Evolutionary conservation across 2,888 invertebrate genomes (phyloP), one percentile per base, ranked within the genome.

Genomic region (Diarsia rubi): DNA sequence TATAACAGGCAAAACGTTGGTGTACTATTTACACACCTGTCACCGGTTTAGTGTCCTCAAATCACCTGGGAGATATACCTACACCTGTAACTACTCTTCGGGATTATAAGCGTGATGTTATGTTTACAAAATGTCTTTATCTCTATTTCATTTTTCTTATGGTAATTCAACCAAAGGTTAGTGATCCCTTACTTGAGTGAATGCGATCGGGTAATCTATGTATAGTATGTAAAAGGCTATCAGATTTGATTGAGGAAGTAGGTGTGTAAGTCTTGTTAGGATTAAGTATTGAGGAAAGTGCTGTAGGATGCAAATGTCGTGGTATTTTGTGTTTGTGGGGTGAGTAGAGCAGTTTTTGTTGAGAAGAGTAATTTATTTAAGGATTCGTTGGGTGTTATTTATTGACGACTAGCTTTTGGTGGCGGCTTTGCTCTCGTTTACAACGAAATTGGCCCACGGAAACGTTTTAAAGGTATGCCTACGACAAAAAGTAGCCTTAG

Each of bases 231-330:
- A 67, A 67, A 69, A 72, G 31, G 66, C 72, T 52, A 74, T 70
- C 60, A 60, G 54, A 68, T 80, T 83, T 83, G 80, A 83, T 82
- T 73, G 82, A 83, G 80, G 60, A 73, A 83, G 42, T 69, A 47
- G 72, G 24, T 82, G 57, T 57, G 42, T 70, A 64, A 74, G 47
- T 47, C 60, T 60, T 83, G 66, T 72, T 31, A 24, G 67, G 67
- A 52, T 62, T 70, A 27, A 83, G 81, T 68, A 47, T 82, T 60
- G 49, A 49, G 80, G 83, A 68, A 79, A 82, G 65, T 16, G 52
- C 27, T 12, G 24, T 42, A 11, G 12, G 3, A 80, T 76, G 72
- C 57, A 79, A 79, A 82, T 70, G 59, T 73, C 24, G 27, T 69
- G 42, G 49, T 65, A 27, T 49, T 62, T 59, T 67, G 27, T 75